These are phyloP conservation scores for Pimpla rufipes DNA, from an alignment of 2,888 invertebrate genomes.

Conservation along the genomic window DNA sequence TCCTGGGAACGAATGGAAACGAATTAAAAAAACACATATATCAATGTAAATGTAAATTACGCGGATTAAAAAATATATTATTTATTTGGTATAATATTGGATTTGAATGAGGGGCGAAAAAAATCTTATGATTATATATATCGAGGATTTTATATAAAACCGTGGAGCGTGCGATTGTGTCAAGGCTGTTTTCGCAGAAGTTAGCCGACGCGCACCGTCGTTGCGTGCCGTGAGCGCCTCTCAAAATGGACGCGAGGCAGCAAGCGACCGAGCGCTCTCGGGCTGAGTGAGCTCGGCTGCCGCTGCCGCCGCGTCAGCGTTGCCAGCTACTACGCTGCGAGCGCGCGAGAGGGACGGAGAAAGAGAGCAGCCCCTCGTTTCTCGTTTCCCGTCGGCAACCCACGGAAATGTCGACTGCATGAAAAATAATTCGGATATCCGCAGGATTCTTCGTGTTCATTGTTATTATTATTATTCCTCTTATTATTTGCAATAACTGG, in stretches of 20 bases:
- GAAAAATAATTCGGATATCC: conserved; percentile 46
- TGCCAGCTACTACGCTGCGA: conserved; percentile 57
- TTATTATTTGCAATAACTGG: not conserved
- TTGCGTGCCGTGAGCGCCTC: conserved; percentile 76
- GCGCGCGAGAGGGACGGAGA: conserved; percentile 4
- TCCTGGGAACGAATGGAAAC: too few relatives aligned
- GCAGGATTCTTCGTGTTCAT: conserved; percentile 30
- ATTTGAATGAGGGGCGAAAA: not conserved
- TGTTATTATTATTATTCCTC: not conserved
- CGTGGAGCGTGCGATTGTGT: conserved; percentile 74
- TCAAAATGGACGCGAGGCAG: conserved; percentile 78
- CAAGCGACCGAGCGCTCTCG: conserved; percentile 51
- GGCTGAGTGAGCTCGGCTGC: conserved; percentile 29
- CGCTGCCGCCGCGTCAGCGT: conserved; percentile 67
- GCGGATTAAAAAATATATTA: too few relatives aligned
- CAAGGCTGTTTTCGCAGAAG: conserved; percentile 77
- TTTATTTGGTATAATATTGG: too few relatives aligned
- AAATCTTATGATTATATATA: not conserved
- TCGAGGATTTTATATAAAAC: conserved; percentile 42
- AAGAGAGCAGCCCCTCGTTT: conserved; percentile 46
- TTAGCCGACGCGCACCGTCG: conserved; percentile 66
- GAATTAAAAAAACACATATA: too few relatives aligned
- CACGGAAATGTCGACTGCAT: conserved; percentile 49
- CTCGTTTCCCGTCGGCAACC: conserved; percentile 67
- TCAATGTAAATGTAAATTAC: too few relatives aligned